Evolutionary conservation across 2,113 vertebrate genomes (phyloP).

Genomic region (Chroicocephalus ridibundus): DNA sequence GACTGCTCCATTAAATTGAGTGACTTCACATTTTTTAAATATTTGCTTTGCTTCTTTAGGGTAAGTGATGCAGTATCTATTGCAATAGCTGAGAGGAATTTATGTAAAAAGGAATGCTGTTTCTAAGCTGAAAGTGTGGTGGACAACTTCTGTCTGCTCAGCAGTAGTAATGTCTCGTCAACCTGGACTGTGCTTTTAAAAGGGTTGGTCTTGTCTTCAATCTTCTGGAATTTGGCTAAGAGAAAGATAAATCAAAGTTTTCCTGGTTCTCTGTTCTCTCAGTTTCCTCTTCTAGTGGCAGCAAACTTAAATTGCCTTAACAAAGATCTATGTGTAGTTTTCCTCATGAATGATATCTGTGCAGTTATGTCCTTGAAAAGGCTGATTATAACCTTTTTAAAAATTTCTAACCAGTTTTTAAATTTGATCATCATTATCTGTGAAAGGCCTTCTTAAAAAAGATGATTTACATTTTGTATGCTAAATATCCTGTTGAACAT

Average conservation of each 20-base stretch:
- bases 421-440: neutral
- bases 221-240: neutral
- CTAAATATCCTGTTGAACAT: neutral
- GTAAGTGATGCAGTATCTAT: neutral
- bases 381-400: neutral
- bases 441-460: neutral
- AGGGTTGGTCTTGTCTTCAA: neutral
- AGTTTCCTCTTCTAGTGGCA: neutral
- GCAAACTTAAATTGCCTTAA: neutral
- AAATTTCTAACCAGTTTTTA: neutral
- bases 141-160: neutral
- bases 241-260: neutral
- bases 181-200: neutral
- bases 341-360: neutral
- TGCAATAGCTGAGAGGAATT: neutral
- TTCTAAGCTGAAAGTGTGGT: neutral
- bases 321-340: neutral
- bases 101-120: neutral
- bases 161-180: neutral
- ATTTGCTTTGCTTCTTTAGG: neutral
- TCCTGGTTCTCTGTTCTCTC: neutral
- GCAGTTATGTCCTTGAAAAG: neutral
- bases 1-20: neutral
- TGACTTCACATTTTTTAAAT: neutral
- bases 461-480: neutral